Conservation (phyloP, 1,140 invertebrate species). For the Panagrolaimus sp. region DNA sequence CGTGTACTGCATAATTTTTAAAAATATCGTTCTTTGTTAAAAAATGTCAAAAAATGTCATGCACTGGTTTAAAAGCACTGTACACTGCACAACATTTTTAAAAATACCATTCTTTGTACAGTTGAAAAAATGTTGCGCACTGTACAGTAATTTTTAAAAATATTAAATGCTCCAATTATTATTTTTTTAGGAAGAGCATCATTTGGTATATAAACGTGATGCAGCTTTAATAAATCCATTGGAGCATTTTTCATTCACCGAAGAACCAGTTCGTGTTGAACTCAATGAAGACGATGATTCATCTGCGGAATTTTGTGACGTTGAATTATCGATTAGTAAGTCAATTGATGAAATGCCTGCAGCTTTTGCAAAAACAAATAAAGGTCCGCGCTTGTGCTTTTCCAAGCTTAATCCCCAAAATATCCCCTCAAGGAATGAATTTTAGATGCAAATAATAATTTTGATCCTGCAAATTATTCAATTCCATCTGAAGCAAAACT, state of each 20-base stretch:
- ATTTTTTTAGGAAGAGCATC: conserved; percentile 38
- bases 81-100: neutral
- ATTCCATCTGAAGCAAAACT: conserved; percentile 51
- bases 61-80: too few relatives aligned
- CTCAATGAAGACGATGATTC: conserved; percentile 34
- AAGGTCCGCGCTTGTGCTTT: conserved; percentile 27
- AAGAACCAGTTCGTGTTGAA: conserved; percentile 29
- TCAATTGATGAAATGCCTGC: conserved; percentile 29
- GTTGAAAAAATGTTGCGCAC: too few relatives aligned
- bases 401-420: neutral
- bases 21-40: too few relatives aligned
- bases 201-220: conserved; percentile 51
- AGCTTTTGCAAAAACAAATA: conserved; percentile 13
- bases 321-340: conserved; percentile 39
- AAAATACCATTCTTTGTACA: neutral
- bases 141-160: conserved; percentile 12
- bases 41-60: too few relatives aligned
- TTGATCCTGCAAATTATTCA: conserved; percentile 48
- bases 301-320: conserved; percentile 50
- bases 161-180: neutral
- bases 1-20: too few relatives aligned
- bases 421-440: neutral
- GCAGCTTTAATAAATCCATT: conserved; percentile 42
- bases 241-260: conserved; percentile 35
- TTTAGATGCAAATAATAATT: neutral